phyloP scores from a whole-genome alignment of 2,888 invertebrate genomes.

The Xanthia togata region DNA sequence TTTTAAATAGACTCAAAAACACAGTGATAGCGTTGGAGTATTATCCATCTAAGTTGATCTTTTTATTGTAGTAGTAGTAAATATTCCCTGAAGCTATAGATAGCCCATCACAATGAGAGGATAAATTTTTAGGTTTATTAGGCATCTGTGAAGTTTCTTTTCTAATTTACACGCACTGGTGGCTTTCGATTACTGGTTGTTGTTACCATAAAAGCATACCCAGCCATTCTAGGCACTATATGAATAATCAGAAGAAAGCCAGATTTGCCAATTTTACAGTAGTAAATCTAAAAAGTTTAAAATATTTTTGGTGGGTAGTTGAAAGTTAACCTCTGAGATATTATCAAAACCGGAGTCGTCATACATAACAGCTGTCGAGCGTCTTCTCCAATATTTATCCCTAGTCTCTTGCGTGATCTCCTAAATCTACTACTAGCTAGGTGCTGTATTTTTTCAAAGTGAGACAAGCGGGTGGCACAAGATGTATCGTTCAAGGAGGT shows the following conservation, averaged over 20 bases:
- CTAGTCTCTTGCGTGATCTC: background rate
- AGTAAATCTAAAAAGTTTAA: background rate
- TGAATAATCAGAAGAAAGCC: slow-evolving; percentile 7
- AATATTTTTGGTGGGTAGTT: slow-evolving; percentile 15
- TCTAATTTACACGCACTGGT: slow-evolving; percentile 1
- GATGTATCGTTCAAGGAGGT: slow-evolving; percentile 53
- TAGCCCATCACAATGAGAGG: slow-evolving; percentile 11
- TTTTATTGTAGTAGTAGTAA: background rate
- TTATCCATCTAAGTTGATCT: background rate
- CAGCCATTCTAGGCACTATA: background rate
- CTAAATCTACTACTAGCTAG: no score
- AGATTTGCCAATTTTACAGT: slow-evolving; percentile 1
- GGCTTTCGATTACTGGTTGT: slow-evolving; percentile 12
- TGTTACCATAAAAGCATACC: background rate
- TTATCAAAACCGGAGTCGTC: background rate
- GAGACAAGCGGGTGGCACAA: slow-evolving; percentile 56
- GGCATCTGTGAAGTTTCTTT: slow-evolving; percentile 8
- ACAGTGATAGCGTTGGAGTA: background rate
- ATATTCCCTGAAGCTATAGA: slow-evolving; percentile 1
- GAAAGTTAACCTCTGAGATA: background rate
- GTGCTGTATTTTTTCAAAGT: slow-evolving; percentile 1
- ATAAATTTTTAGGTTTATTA: slow-evolving; percentile 14
- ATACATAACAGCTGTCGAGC: slow-evolving; percentile 3
- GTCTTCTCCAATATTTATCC: slow-evolving; percentile 3
- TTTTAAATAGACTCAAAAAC: background rate